Conservation (phyloP, 2,797 vertebrate genomes). For the Pangasius larnaudii region DNA sequence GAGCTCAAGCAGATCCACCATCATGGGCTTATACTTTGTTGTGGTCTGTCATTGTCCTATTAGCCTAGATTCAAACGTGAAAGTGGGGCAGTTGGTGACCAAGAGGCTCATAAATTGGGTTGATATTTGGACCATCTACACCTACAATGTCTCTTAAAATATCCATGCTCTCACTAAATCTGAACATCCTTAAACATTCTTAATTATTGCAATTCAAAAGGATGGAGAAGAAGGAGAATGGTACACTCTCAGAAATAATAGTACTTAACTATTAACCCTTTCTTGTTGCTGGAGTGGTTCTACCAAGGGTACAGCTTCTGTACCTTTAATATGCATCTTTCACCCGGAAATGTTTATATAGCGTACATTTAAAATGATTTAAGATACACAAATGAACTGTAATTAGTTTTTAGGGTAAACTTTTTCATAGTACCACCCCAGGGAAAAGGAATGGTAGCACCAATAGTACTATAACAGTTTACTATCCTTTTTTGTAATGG, state of each 20-base stretch:
- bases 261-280: neutral
- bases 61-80: constrained; percentile 47
- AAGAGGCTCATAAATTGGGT: constrained; percentile 34
- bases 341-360: neutral
- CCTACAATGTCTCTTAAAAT: constrained; percentile 1
- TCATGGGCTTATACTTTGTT: neutral
- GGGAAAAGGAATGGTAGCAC: too few species aligned
- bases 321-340: neutral
- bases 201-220: neutral
- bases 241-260: neutral
- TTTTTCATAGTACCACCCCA: neutral
- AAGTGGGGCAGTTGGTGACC: constrained; percentile 39
- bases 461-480: neutral
- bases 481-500: neutral
- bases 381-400: neutral
- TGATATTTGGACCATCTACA: constrained; percentile 12
- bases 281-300: neutral
- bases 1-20: neutral
- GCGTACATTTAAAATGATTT: neutral
- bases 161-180: neutral
- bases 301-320: neutral
- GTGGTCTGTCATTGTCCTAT: constrained; percentile 46
- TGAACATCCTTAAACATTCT: neutral
- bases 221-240: neutral
- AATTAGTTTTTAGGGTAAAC: neutral